Base-by-base conservation (phyloP, 1,140 invertebrate species). In the Frieseomelitta varia region DNA sequence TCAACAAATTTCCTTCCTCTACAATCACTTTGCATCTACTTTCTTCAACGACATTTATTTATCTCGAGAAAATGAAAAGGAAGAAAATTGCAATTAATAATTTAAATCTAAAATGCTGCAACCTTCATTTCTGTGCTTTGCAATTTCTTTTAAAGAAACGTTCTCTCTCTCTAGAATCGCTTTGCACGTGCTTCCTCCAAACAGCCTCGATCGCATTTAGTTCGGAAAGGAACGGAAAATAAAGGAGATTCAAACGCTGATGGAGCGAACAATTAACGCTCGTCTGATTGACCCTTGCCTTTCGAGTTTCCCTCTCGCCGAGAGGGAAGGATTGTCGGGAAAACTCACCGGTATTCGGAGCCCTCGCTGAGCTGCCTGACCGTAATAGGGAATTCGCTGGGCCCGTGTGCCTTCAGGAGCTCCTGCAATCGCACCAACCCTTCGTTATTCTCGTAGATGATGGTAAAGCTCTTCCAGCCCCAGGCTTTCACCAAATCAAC, bases 361-460 rank as follows among this genome's bases (percentile, higher is more conserved):
- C 97, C 96, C 93, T 98, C 97, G 74, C 97, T 97, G 34, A 98
- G 94, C 91, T 98, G 97, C 82, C 97, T 95, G 10, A 98, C 97
- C 6, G 97, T 96, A 69, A 98, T 97, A 12, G 97, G 97, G 94
- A 97, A 96, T 88, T 98, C 97, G 56, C 97, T 97, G 24, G 97
- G 97, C 76, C 97, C 97, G 86, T 98, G 97, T 17, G 98, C 97
- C 95, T 99, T 99, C 17, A 99, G 95, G 63, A 99, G 95, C 93
- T 99, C 98, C 94, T 99, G 98, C 15, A 99, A 95, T 77, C 98
- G 96, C 39, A 99, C 97, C 81, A 99, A 95, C 68, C 98, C 98
- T 92, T 99, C 98, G 93, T 99, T 98, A 95, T 98, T 98, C 94
- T 99, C 98, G 93, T 99, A 99, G 80, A 99, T 97, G 86, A 99